Evolutionary conservation across 1,140 invertebrate species (phyloP).

Genomic region (Aphelinus atriplicis): DNA sequence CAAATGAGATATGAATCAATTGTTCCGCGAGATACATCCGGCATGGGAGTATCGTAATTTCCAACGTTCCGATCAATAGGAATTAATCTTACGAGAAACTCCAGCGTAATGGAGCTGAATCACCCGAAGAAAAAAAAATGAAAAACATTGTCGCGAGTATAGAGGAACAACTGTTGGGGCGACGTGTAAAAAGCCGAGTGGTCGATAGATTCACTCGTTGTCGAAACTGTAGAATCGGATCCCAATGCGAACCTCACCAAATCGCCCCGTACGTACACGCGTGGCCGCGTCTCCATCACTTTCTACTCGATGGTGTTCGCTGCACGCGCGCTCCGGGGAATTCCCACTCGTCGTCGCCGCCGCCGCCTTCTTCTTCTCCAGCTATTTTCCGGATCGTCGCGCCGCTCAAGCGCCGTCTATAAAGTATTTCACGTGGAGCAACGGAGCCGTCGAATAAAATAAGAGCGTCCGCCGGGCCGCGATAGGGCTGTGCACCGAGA

Average conservation of each 20-base stretch:
- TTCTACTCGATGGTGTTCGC: background rate
- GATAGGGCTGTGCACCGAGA: background rate
- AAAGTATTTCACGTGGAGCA: constrained; percentile 15
- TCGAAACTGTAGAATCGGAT: constrained; percentile 17
- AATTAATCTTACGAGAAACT: no score
- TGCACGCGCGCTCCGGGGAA: constrained; percentile 1
- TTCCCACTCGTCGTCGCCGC: constrained; percentile 17
- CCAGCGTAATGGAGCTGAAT: no score
- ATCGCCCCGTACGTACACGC: no score
- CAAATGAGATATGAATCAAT: no score
- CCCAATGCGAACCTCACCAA: background rate
- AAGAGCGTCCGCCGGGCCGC: background rate
- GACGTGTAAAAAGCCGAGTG: background rate
- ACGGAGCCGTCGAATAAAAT: constrained; percentile 13
- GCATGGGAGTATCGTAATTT: no score
- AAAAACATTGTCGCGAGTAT: no score
- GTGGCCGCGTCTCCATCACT: constrained; percentile 11
- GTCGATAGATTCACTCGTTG: constrained; percentile 1
- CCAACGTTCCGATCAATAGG: no score
- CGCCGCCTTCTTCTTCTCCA: background rate
- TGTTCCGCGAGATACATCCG: no score
- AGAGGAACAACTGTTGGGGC: no score
- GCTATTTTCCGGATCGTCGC: constrained; percentile 22
- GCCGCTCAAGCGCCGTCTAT: constrained; percentile 3
- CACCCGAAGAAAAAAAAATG: no score